Percentiles rank a stretch among this genome's conserved stretches.
These are phyloP conservation scores for Lipophrys pholis DNA, from an alignment of 2,113 vertebrate genomes.

Conservation along the genomic window DNA sequence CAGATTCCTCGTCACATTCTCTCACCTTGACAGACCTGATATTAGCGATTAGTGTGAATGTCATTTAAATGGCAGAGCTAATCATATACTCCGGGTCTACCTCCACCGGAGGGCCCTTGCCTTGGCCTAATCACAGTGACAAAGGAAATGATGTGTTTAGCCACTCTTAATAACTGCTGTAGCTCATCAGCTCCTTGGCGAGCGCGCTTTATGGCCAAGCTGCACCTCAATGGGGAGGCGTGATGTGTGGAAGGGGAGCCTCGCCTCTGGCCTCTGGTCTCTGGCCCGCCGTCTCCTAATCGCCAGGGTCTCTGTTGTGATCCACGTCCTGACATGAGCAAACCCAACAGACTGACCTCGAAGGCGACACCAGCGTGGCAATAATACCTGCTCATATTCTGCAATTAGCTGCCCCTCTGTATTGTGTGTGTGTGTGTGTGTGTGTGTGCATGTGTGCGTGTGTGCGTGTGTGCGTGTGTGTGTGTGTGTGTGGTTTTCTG, in stretches of 20 bases:
- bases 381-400: conserved; percentile 7
- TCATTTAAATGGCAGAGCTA: conserved; percentile 84
- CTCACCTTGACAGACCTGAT: conserved; percentile 76
- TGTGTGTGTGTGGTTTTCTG: conserved; percentile 1
- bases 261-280: background rate
- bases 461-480: conserved; percentile 5
- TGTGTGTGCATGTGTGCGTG: background rate
- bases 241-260: conserved; percentile 8
- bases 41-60: conserved; percentile 81
- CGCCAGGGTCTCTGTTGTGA: conserved; percentile 50
- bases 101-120: conserved; percentile 72
- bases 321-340: conserved; percentile 45
- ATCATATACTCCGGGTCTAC: conserved; percentile 71
- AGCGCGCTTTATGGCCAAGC: conserved; percentile 24
- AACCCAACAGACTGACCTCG: conserved; percentile 47
- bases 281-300: conserved; percentile 19
- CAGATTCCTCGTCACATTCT: conserved; percentile 66
- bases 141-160: conserved; percentile 79
- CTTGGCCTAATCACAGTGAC: conserved; percentile 72
- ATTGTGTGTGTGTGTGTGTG: background rate
- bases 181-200: conserved; percentile 62
- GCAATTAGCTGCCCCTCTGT: conserved; percentile 45
- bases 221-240: conserved; percentile 19
- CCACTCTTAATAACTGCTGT: conserved; percentile 76
- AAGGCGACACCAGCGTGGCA: conserved; percentile 30